Evolutionary conservation across 2,888 invertebrate species (phyloP), one percentile per base, ranked within the genome.

Genomic region (Leptinotarsa rubiginosa): DNA sequence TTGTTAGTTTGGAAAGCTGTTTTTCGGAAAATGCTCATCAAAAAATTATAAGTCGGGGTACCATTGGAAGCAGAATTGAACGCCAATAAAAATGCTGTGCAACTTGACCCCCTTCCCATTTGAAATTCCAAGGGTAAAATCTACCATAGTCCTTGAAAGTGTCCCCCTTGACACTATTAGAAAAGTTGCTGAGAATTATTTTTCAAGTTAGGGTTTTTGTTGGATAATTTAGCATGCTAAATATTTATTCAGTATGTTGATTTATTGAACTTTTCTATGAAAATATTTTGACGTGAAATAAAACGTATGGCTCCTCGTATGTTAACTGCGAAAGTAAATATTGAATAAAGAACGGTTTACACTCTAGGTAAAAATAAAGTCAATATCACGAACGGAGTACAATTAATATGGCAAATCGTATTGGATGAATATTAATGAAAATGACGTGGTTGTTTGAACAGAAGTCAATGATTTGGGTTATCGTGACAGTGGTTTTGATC

Each of bases 201-300:
- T 16, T 50, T n/a, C 13, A 4, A 16, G 50, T 16, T 5, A 50
- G 15, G 16, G 3, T 16, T 49, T 16, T 49, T 16, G 4, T 13
- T 49, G 13, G n/a, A n/a, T 16, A 50, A 16, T 50, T n/a, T n/a
- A 50, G n/a, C 50, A 20, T 20, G 56, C 4, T 13, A 20, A 62
- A 62, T 41, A 62, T 62, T 25, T 62, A 62, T 62, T 41, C 62
- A 31, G 62, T 62, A 13, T 22, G 20, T 56, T 22, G 56, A 22
- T 4, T 56, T 22, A 56, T 22, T 56, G 20, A 56, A 56, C 13
- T 56, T 22, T 56, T 10, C 13, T 15, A 22, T 25, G 62, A 62
- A 62, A 62, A 62, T 62, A 62, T 62, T 62, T 62, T 31, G 62
- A 41, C 62, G 62, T 62, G 5, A n/a, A 62, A 31, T 62, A 5